Conservation (phyloP, 2,888 invertebrate species). For the Euplagia quadripunctaria region DNA sequence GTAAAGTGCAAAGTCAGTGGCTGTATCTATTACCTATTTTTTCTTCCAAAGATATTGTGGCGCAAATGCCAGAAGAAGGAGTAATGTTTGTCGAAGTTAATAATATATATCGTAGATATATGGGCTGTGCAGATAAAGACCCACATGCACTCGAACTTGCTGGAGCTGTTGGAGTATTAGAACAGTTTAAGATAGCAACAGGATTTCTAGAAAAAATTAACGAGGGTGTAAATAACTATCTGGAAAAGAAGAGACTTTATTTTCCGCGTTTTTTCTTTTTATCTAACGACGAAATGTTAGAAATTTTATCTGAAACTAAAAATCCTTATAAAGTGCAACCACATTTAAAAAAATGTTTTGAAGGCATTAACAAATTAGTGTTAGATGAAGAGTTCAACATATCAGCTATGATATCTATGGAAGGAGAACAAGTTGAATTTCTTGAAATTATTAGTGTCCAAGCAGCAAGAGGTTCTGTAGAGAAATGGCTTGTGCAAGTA, state of each 20-base stretch:
- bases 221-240: slow-evolving; percentile 93
- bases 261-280: slow-evolving; percentile 96
- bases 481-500: slow-evolving; percentile 94
- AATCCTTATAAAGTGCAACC: slow-evolving; percentile 94
- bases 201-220: slow-evolving; percentile 92
- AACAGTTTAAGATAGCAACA: slow-evolving; percentile 90
- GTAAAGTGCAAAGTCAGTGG: slow-evolving; percentile 95
- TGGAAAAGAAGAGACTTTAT: slow-evolving; percentile 94
- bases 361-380: slow-evolving; percentile 92
- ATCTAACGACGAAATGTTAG: slow-evolving; percentile 96
- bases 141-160: slow-evolving; percentile 90
- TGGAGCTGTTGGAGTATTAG: slow-evolving; percentile 90
- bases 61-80: slow-evolving; percentile 95
- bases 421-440: slow-evolving; percentile 91
- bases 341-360: slow-evolving; percentile 95
- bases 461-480: slow-evolving; percentile 93
- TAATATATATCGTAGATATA: slow-evolving; percentile 89
- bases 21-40: slow-evolving; percentile 95
- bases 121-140: slow-evolving; percentile 88
- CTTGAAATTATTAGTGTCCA: slow-evolving; percentile 89
- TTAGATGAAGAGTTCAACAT: slow-evolving; percentile 92
- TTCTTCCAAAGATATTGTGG: slow-evolving; percentile 94
- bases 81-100: slow-evolving; percentile 92
- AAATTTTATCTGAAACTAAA: slow-evolving; percentile 96
- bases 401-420: slow-evolving; percentile 92